Percentiles rank a stretch among this genome's conserved stretches.
Evolutionary conservation across 2,797 vertebrate genomes (phyloP).

Genomic region (Toxotes lorentzi): DNA sequence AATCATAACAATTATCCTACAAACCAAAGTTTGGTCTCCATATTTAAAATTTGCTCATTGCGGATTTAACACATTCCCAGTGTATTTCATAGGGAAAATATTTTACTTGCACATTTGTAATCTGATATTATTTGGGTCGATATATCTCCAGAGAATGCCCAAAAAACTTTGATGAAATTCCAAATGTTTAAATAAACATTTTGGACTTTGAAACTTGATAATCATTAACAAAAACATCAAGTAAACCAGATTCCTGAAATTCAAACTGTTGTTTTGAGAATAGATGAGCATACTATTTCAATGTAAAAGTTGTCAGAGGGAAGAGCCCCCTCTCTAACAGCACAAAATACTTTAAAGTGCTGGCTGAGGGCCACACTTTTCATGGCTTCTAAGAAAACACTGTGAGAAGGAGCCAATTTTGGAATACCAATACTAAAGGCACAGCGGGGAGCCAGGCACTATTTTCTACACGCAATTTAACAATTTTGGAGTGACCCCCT

Average conservation of each 20-base stretch:
- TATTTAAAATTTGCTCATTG: not conserved
- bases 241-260: slow-evolving; percentile 38
- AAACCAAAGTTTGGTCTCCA: slow-evolving; percentile 29
- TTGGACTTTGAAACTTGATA: slow-evolving; percentile 32
- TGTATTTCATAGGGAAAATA: slow-evolving; percentile 7
- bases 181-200: slow-evolving; percentile 7
- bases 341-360: slow-evolving; percentile 70
- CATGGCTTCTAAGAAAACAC: slow-evolving; percentile 78
- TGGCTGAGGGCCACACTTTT: slow-evolving; percentile 70
- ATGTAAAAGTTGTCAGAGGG: slow-evolving; percentile 51
- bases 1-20: slow-evolving; percentile 14
- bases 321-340: slow-evolving; percentile 53
- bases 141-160: slow-evolving; percentile 1
- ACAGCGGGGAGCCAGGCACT: slow-evolving; percentile 66
- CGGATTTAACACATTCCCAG: slow-evolving; percentile 20
- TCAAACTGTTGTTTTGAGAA: slow-evolving; percentile 59
- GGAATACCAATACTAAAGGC: slow-evolving; percentile 66
- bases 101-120: slow-evolving; percentile 23
- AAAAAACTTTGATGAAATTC: slow-evolving; percentile 28
- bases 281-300: slow-evolving; percentile 56
- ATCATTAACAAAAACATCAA: slow-evolving; percentile 30
- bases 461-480: slow-evolving; percentile 84
- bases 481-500: slow-evolving; percentile 80
- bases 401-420: slow-evolving; percentile 75
- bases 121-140: slow-evolving; percentile 9